Percentiles rank a stretch among this genome's conserved stretches.
Conservation (phyloP, 2,113 vertebrate genomes). For the Toxotes chatareus region DNA sequence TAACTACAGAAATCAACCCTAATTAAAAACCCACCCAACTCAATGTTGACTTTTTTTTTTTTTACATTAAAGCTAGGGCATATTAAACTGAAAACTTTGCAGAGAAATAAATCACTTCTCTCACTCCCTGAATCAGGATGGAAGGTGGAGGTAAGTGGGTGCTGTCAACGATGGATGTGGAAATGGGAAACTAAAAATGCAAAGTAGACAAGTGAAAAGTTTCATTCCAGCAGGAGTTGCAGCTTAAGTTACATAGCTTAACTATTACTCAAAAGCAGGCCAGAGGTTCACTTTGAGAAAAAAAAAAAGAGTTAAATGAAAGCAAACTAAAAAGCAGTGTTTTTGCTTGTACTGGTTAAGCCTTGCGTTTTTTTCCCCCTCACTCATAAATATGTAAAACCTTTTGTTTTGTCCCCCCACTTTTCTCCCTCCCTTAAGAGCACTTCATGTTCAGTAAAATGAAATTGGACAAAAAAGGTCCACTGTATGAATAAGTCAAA, state of each 20-base stretch:
- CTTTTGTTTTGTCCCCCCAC: slow-evolving; percentile 69
- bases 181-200: slow-evolving; percentile 27
- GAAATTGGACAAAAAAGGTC: slow-evolving; percentile 70
- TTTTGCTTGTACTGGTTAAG: slow-evolving; percentile 48
- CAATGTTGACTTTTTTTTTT: slow-evolving; percentile 24
- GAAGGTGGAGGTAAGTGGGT: slow-evolving; percentile 48
- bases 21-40: slow-evolving; percentile 62
- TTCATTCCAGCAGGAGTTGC: neutral
- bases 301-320: slow-evolving; percentile 22
- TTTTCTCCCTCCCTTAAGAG: slow-evolving; percentile 52
- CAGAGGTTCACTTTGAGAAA: slow-evolving; percentile 17
- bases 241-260: slow-evolving; percentile 15
- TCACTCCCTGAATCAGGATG: neutral
- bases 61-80: slow-evolving; percentile 27
- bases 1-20: slow-evolving; percentile 32
- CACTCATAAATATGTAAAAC: slow-evolving; percentile 83
- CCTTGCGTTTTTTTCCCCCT: slow-evolving; percentile 29
- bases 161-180: slow-evolving; percentile 32
- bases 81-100: slow-evolving; percentile 47
- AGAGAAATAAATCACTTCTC: slow-evolving; percentile 39
- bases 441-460: slow-evolving; percentile 76
- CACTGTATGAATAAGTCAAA: slow-evolving; percentile 78
- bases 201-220: slow-evolving; percentile 44
- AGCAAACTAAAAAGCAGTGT: slow-evolving; percentile 42
- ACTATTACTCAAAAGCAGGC: slow-evolving; percentile 30